Conservation (phyloP, 2,888 invertebrate species). For the Eristalis arbustorum region DNA sequence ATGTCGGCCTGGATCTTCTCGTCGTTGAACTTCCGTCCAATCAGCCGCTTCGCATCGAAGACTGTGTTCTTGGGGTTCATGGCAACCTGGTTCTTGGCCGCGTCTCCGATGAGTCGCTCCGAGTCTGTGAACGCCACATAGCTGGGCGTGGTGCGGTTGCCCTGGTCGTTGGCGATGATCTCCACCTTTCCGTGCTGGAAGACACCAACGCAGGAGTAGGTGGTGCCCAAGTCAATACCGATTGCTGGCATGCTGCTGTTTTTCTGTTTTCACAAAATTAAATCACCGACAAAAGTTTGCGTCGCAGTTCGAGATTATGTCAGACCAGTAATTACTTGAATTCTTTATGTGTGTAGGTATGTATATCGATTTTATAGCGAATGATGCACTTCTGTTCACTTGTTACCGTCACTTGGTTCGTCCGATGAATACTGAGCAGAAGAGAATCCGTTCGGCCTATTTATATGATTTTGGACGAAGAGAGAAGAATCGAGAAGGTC, state of each 20-base stretch:
- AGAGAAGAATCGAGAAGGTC: background rate
- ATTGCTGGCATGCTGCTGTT: slow-evolving; percentile 82
- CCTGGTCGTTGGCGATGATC: slow-evolving; percentile 91
- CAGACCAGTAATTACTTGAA: too few species aligned
- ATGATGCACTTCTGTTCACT: background rate
- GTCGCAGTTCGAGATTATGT: too few species aligned
- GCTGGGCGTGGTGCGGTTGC: slow-evolving; percentile 90
- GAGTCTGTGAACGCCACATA: slow-evolving; percentile 91
- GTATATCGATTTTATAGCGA: too few species aligned
- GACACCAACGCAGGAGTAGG: slow-evolving; percentile 91
- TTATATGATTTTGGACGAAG: background rate
- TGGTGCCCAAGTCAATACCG: slow-evolving; percentile 93
- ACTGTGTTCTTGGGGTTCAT: slow-evolving; percentile 95
- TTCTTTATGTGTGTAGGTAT: too few species aligned
- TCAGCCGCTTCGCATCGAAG: slow-evolving; percentile 96
- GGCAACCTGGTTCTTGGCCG: slow-evolving; percentile 91
- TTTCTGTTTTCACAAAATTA: background rate
- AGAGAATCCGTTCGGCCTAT: background rate
- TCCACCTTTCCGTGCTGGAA: slow-evolving; percentile 92
- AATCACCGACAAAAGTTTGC: too few species aligned
- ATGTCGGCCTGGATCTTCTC: slow-evolving; percentile 94
- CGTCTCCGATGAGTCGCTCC: slow-evolving; percentile 89
- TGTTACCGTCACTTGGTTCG: background rate
- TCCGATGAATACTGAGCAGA: background rate
- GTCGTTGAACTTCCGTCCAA: slow-evolving; percentile 94